Evolutionary conservation across 2,888 invertebrate genomes (phyloP).

Genomic region (Andrena flavipes): DNA sequence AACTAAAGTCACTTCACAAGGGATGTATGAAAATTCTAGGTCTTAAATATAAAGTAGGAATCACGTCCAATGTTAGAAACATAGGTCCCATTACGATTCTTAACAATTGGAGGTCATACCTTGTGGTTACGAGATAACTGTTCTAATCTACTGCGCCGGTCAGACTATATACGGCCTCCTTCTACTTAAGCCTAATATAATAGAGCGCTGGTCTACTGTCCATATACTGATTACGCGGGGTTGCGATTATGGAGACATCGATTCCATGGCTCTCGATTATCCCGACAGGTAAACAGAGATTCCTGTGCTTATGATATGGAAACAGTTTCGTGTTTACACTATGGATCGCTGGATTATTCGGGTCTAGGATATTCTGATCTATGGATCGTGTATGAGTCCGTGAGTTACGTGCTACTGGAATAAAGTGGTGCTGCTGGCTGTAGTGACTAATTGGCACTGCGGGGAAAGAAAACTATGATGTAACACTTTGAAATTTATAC

Average conservation of each 20-base stretch:
- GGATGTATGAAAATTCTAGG: no score
- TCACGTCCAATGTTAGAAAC: no score
- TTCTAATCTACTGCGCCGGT: neutral
- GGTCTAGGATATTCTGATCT: constrained; percentile 17
- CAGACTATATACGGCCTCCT: constrained; percentile 19
- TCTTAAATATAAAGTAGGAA: no score
- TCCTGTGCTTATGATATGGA: constrained; percentile 33
- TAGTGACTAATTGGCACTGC: neutral
- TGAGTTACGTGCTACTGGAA: neutral
- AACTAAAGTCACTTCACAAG: no score
- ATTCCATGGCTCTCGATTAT: constrained; percentile 35
- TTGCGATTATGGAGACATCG: constrained; percentile 27
- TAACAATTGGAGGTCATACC: neutral
- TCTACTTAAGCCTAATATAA: constrained; percentile 37
- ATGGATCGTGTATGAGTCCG: neutral
- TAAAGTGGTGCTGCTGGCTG: neutral
- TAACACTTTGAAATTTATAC: no score
- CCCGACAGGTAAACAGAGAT: constrained; percentile 37
- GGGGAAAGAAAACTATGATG: no score
- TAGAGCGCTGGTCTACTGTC: constrained; percentile 21
- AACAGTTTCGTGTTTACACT: constrained; percentile 28
- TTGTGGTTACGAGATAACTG: neutral
- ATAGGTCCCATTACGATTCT: neutral
- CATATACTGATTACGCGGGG: constrained; percentile 26
- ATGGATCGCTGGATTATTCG: constrained; percentile 12